phyloP scores from a whole-genome alignment of 2,888 invertebrate species.

The Acanthosoma haemorrhoidale region DNA sequence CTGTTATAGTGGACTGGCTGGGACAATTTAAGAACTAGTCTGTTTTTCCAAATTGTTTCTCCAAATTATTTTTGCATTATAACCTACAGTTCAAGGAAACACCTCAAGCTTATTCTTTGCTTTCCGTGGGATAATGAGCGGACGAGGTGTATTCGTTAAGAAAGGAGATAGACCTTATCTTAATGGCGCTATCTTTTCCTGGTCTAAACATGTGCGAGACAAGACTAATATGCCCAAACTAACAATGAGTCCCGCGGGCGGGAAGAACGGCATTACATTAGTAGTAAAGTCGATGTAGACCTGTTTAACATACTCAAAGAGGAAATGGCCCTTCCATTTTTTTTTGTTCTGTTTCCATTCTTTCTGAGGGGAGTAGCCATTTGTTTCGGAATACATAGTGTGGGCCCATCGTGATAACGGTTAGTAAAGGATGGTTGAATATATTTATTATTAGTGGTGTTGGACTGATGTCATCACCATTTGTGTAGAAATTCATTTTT shows the following conservation, averaged over 20 bases:
- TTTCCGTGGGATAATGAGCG: background rate
- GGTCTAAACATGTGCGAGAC: conserved; percentile 14
- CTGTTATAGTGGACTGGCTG: too few species aligned
- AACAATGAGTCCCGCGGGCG: conserved; percentile 16
- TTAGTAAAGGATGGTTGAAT: too few species aligned
- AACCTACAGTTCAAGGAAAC: too few species aligned
- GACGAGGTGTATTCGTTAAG: background rate
- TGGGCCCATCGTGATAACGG: background rate
- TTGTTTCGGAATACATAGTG: background rate
- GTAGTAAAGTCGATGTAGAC: background rate
- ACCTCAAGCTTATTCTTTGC: too few species aligned
- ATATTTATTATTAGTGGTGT: too few species aligned
- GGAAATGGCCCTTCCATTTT: conserved; percentile 1
- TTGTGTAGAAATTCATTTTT: too few species aligned
- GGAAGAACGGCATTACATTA: background rate
- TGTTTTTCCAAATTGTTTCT: too few species aligned
- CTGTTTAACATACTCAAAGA: background rate
- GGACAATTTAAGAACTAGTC: too few species aligned
- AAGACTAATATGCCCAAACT: conserved; percentile 13
- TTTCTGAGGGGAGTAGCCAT: background rate
- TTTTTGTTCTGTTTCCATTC: background rate
- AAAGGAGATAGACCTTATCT: background rate
- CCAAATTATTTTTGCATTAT: too few species aligned
- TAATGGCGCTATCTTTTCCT: background rate
- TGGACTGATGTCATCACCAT: too few species aligned